phyloP scores from a whole-genome alignment of 2,113 vertebrate species.

The Falco punctatus region DNA sequence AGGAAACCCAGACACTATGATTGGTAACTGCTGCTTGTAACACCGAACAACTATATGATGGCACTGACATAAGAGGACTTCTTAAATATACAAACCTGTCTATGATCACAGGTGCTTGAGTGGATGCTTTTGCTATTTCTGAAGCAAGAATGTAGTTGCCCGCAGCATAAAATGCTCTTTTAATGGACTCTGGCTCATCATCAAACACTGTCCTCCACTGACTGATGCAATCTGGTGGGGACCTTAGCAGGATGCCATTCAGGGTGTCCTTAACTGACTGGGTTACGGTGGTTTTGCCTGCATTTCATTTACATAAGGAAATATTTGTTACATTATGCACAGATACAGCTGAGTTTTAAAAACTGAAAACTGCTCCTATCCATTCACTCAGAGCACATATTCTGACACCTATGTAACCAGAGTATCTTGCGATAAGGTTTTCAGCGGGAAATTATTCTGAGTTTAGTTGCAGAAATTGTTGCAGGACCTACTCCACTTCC shows the following conservation, averaged over 20 bases:
- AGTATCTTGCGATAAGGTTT: background rate
- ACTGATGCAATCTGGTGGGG: slow-evolving; percentile 85
- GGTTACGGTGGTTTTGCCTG: slow-evolving; percentile 93
- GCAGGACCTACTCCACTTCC: background rate
- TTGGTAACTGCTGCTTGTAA: background rate
- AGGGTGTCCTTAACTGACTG: slow-evolving; percentile 79
- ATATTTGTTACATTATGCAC: background rate
- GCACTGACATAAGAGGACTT: background rate
- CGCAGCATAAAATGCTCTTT: slow-evolving; percentile 90
- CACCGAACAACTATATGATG: background rate
- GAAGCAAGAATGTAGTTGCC: slow-evolving; percentile 92
- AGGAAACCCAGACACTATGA: background rate
- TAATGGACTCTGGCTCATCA: slow-evolving; percentile 83
- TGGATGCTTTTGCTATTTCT: slow-evolving; percentile 79
- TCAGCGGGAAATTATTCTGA: background rate
- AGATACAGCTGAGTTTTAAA: background rate
- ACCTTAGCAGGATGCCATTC: slow-evolving; percentile 79
- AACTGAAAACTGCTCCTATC: background rate
- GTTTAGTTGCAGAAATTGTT: background rate
- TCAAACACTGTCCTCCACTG: slow-evolving; percentile 88
- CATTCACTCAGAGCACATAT: background rate
- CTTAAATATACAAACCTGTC: slow-evolving; percentile 84
- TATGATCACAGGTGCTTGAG: slow-evolving; percentile 83
- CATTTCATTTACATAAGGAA: background rate
- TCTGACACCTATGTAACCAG: background rate